Conservation (phyloP, 2,888 invertebrate genomes). For the Drosophila monieri region DNA sequence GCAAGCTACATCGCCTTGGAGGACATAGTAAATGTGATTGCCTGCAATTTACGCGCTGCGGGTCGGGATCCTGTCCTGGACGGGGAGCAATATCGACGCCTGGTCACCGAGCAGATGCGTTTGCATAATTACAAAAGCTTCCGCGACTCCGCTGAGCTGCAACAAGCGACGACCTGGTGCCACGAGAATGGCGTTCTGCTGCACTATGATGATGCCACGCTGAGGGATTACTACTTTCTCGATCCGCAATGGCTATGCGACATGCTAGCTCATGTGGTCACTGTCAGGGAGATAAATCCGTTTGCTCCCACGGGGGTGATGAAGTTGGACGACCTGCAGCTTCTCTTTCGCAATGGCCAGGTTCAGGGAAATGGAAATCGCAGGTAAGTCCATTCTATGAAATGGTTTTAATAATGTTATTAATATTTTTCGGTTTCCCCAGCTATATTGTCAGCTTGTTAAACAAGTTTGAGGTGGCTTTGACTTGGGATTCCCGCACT, state of each 20-base stretch:
- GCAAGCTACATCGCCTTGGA: constrained; percentile 97
- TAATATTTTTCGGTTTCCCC: not conserved
- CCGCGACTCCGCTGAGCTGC: constrained; percentile 94
- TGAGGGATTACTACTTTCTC: constrained; percentile 97
- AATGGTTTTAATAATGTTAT: not conserved
- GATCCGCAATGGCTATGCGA: constrained; percentile 99
- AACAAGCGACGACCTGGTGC: constrained; percentile 97
- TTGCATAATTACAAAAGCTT: constrained; percentile 83
- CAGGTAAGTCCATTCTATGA: constrained; percentile 59
- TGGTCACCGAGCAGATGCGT: constrained; percentile 83
- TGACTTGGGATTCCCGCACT: constrained; percentile 97
- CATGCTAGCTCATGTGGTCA: constrained; percentile 97
- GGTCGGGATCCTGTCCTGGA: constrained; percentile 92
- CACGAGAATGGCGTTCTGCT: constrained; percentile 98
- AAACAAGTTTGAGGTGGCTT: constrained; percentile 98
- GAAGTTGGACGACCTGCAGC: constrained; percentile 95
- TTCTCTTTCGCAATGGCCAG: constrained; percentile 95
- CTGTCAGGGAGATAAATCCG: constrained; percentile 98
- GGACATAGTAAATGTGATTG: constrained; percentile 93
- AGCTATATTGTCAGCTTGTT: constrained; percentile 95
- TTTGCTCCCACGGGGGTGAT: constrained; percentile 97
- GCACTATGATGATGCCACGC: constrained; percentile 96
- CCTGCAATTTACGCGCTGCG: constrained; percentile 89
- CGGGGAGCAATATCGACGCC: constrained; percentile 89
- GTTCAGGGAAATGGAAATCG: constrained; percentile 88